Percentiles rank a stretch among this genome's conserved stretches.
phyloP scores from a whole-genome alignment of 2,797 vertebrate genomes.

The Rhynchonycteris naso region DNA sequence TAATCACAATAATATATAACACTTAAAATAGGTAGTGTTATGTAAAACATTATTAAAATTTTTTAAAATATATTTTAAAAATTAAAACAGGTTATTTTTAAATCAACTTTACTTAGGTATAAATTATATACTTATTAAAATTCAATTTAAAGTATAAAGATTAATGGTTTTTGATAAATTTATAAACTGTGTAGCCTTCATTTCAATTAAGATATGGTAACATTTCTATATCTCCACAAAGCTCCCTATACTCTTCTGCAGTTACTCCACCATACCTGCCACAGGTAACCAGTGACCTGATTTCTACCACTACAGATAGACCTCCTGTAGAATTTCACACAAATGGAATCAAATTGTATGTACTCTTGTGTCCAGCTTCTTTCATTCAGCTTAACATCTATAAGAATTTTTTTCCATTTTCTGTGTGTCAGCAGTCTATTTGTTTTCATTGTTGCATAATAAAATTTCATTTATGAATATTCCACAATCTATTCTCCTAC shows the following conservation, averaged over 20 bases:
- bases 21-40: slow-evolving; percentile 42
- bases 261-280: not conserved
- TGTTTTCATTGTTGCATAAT: not conserved
- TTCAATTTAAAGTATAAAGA: slow-evolving; percentile 7
- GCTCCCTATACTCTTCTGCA: not conserved
- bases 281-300: slow-evolving; percentile 10
- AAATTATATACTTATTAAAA: slow-evolving; percentile 30
- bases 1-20: not conserved
- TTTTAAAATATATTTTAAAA: not conserved
- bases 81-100: not conserved
- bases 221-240: not conserved
- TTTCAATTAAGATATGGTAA: slow-evolving; percentile 33
- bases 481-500: slow-evolving; percentile 1
- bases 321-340: not conserved
- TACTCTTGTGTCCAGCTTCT: not conserved
- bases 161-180: slow-evolving; percentile 23
- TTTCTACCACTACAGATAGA: not conserved
- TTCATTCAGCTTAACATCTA: not conserved
- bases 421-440: not conserved
- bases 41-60: not conserved
- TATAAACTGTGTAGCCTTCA: not conserved
- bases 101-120: slow-evolving; percentile 32
- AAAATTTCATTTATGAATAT: not conserved
- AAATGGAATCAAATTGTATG: not conserved
- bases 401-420: not conserved